Evolutionary conservation across 2,113 vertebrate species (phyloP).

Genomic region (Silurus asotus): DNA sequence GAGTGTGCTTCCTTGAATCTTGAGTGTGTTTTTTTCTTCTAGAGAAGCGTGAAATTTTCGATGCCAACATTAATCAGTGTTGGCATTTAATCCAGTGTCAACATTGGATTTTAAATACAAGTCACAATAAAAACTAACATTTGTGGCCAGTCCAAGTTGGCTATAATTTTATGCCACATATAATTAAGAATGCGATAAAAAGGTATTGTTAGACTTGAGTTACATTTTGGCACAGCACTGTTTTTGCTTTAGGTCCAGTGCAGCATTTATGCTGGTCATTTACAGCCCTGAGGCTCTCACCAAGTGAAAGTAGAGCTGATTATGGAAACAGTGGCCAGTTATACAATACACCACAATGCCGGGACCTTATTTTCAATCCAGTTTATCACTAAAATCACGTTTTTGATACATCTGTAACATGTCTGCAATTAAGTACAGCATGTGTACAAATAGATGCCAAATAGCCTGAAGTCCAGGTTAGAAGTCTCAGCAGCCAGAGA

Average conservation of each 20-base stretch:
- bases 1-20: not conserved
- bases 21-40: not conserved
- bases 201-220: not conserved
- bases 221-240: not conserved
- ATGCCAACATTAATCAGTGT: not conserved
- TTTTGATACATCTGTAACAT: slow-evolving; percentile 55
- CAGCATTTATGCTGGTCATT: not conserved
- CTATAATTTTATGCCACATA: not conserved
- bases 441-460: slow-evolving; percentile 61
- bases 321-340: slow-evolving; percentile 14
- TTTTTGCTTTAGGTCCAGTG: not conserved
- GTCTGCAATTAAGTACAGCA: slow-evolving; percentile 48
- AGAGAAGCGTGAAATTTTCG: not conserved
- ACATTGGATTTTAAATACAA: not conserved
- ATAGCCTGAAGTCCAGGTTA: slow-evolving; percentile 63
- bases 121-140: not conserved
- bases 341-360: not conserved
- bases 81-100: not conserved
- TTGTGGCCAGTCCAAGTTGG: not conserved
- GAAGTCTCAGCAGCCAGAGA: slow-evolving; percentile 65
- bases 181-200: not conserved
- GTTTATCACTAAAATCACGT: slow-evolving; percentile 59
- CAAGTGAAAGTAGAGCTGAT: slow-evolving; percentile 1
- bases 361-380: slow-evolving; percentile 50
- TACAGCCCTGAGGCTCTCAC: not conserved